phyloP scores from a whole-genome alignment of 2,113 vertebrate species.

The Coreoperca whiteheadi region DNA sequence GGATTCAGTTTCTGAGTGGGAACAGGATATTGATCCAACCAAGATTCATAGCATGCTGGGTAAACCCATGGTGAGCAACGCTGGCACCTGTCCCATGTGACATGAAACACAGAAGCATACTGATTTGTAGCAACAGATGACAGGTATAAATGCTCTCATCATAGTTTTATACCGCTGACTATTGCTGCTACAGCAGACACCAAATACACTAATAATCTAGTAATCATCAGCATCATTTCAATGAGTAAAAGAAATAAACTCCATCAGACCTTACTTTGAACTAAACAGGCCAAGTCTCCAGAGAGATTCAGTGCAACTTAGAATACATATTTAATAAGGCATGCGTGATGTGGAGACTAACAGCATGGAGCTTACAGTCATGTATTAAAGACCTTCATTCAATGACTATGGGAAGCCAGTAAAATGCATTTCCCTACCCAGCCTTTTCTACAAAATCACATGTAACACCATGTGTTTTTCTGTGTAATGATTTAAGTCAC shows the following conservation, averaged over 20 bases:
- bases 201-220: conserved; percentile 31
- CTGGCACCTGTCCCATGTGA: conserved; percentile 37
- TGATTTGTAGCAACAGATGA: conserved; percentile 33
- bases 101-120: conserved; percentile 24
- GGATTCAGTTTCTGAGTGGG: conserved; percentile 52
- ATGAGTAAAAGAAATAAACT: conserved; percentile 19
- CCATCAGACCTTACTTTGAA: conserved; percentile 61
- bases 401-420: conserved; percentile 48
- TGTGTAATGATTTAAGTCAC: conserved; percentile 23
- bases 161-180: conserved; percentile 16
- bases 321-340: conserved; percentile 74
- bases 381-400: conserved; percentile 48
- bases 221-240: conserved; percentile 47
- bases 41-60: conserved; percentile 57
- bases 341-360: conserved; percentile 51
- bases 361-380: conserved; percentile 35
- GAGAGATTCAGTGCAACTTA: conserved; percentile 61
- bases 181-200: conserved; percentile 5
- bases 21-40: conserved; percentile 69
- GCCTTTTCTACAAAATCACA: conserved; percentile 32
- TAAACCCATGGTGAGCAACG: conserved; percentile 50
- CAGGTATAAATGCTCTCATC: conserved; percentile 9
- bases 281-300: conserved; percentile 69
- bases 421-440: conserved; percentile 30
- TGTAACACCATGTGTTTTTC: conserved; percentile 34